Evolutionary conservation across 2,113 vertebrate species (phyloP).

Genomic region (Psilopogon haemacephalus): DNA sequence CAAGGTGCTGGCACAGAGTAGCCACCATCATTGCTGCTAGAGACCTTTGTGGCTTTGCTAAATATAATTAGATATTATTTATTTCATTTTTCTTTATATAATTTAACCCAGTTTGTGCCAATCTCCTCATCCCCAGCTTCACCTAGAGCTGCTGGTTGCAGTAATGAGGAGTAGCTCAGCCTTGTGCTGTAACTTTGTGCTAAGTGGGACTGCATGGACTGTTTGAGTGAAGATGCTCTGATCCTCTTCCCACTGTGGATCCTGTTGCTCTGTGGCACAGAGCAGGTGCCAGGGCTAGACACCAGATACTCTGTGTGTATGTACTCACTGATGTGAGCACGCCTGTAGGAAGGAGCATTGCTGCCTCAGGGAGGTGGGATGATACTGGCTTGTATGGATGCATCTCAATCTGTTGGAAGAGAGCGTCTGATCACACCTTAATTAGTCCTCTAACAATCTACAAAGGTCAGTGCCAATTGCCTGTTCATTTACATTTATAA

Average conservation of each 20-base stretch:
- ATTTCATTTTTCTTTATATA: not conserved
- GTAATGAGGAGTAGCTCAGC: not conserved
- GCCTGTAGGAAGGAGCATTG: not conserved
- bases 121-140: not conserved
- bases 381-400: slow-evolving; percentile 37
- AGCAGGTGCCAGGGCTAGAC: rapidly evolving
- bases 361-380: not conserved
- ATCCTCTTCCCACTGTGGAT: rapidly evolving
- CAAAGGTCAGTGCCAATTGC: slow-evolving; percentile 81
- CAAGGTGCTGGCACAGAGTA: rapidly evolving
- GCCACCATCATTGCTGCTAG: not conserved
- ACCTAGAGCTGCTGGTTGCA: not conserved
- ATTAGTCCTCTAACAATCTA: slow-evolving; percentile 81
- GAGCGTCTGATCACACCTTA: slow-evolving; percentile 76
- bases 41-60: not conserved
- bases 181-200: rapidly evolving
- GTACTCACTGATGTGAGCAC: not conserved
- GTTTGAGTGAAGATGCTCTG: rapidly evolving
- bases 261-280: not conserved
- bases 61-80: no score
- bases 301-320: not conserved
- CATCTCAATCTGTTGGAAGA: slow-evolving; percentile 71
- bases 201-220: rapidly evolving
- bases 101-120: not conserved
- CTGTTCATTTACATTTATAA: slow-evolving; percentile 81